Evolutionary conservation across 53 echinoderm and acorn worm species (phyloP), one percentile per base, ranked within the genome.

Genomic region (Paelopatides confundens): DNA sequence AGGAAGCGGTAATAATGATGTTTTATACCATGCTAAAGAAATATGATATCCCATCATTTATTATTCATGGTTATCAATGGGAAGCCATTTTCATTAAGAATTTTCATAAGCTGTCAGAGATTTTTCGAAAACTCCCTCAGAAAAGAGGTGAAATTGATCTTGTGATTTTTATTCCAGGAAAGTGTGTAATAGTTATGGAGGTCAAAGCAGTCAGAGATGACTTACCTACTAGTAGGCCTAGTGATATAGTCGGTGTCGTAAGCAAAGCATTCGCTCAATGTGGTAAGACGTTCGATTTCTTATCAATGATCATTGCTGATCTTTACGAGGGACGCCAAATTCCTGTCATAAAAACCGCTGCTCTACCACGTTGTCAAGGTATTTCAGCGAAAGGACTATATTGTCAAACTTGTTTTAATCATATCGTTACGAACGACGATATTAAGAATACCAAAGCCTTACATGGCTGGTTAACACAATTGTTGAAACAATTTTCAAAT

Each of bases 51-150:
- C 39, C 76, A 36, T 74, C 76, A 4, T 74, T 74, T 43, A 39
- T 74, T n/a, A 37, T 74, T 27, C 76, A 74, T 43, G 76, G 76
- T 21, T 74, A 74, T 43, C 17, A 12, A 4, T 74, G 76, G 76
- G 39, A 39, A 74, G 43, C 76, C 38, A 74, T 38, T 17, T 74
- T 17, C 24, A 37, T 74, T 9, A 46, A 46, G n/a, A 76, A 43
- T 39, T 27, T 67, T 12, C 13, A 0, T 2, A 67, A 67, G 24
- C 24, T 67, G 1, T 3, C 32, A 5, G 40, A n/a, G 6, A 17
- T 21, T 14, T 58, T 76, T 28, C 38, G 39, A 24, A 74, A 74
- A 74, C 76, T 74, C 39, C n/a, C 43, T 15, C 18, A 14, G 18
- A 43, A 26, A 74, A 40, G 39, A 27, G 76, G 76, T 37, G 76